Evolutionary conservation across 2,797 vertebrate genomes (phyloP), one percentile per base, ranked within the genome.

Genomic region (Euthynnus affinis): DNA sequence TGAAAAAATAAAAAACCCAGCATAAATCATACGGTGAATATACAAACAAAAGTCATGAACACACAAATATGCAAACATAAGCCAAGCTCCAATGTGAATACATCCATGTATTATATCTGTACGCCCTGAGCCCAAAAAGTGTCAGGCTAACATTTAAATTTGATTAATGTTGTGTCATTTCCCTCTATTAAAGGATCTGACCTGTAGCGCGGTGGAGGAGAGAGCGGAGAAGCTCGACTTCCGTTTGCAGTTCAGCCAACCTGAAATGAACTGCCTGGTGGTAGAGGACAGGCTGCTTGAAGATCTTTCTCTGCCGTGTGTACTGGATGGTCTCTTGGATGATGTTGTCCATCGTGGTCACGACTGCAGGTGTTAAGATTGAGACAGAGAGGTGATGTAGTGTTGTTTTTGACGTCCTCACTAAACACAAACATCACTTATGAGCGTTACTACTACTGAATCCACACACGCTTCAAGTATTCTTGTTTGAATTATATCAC

Each of bases 191-290:
- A 3, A 51, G 5, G 15, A 37, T 20, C 67, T 9, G 82, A 97
- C 96, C 96, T 76, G 94, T 93, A 2, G 95, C 80, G 0, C 79
- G 92, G 84, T 95, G 81, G 56, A 98, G 89, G 71, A 98, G 94
- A 0, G 96, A 95, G 63, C 96, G 95, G 5, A 98, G 95, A 53
- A 97, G 94, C 90, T 98, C 97, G 2, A 98, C 80, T 62, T 98
- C 96, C 0, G 96, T 97, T 59, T 95, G 93, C 84, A 97, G 92
- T 92, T 98, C 96, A 0, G 97, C 97, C 92, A 98, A 87, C 79
- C 93, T 93, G 90, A 96, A 98, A 69, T 97, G 95, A 72, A 98
- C 95, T 0, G 87, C 32, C 88, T 98, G 97, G 88, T 97, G 95
- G 87, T 96, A 46, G 78, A 98, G 94, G 51, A 97, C 67, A 0